Percentiles rank a stretch among this genome's conserved stretches.
phyloP scores from a whole-genome alignment of 2,113 vertebrate species.

The Dicerorhinus sumatrensis region DNA sequence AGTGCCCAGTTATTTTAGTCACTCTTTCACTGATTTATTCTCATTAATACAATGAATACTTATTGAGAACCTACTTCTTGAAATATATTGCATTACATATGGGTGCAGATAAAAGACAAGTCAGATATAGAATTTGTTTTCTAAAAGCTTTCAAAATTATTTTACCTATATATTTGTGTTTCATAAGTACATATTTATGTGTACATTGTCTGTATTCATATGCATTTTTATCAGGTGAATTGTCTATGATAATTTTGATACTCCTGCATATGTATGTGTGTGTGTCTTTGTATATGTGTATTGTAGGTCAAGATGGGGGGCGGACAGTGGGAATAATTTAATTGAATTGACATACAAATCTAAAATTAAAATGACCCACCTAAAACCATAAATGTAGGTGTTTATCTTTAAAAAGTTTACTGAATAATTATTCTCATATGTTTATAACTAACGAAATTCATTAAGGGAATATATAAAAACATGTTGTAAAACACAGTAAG shows the following conservation, averaged over 20 bases:
- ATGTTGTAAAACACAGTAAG: not conserved
- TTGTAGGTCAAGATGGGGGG: not conserved
- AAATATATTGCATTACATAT: not conserved
- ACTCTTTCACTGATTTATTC: not conserved
- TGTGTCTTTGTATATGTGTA: not conserved
- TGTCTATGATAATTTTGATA: not conserved
- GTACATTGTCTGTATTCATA: not conserved
- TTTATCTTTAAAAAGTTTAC: not conserved
- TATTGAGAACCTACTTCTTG: not conserved
- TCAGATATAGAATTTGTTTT: not conserved
- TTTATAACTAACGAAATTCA: not conserved
- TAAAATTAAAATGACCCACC: not conserved
- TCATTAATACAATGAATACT: not conserved
- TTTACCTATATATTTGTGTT: not conserved
- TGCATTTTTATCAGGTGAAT: not conserved
- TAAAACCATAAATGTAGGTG: not conserved
- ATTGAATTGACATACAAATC: not conserved
- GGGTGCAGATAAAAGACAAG: not conserved
- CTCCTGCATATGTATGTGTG: rapidly evolving
- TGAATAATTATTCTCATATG: not conserved
- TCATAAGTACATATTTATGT: not conserved
- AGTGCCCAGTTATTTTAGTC: not conserved
- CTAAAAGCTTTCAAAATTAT: not conserved
- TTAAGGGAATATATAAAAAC: not conserved
- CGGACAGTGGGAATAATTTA: not conserved